A percentile compares a stretch with the other conserved stretches of the same genome.
phyloP scores from a whole-genome alignment of 1,140 invertebrate species.

The Macrocentrus cingulum region DNA sequence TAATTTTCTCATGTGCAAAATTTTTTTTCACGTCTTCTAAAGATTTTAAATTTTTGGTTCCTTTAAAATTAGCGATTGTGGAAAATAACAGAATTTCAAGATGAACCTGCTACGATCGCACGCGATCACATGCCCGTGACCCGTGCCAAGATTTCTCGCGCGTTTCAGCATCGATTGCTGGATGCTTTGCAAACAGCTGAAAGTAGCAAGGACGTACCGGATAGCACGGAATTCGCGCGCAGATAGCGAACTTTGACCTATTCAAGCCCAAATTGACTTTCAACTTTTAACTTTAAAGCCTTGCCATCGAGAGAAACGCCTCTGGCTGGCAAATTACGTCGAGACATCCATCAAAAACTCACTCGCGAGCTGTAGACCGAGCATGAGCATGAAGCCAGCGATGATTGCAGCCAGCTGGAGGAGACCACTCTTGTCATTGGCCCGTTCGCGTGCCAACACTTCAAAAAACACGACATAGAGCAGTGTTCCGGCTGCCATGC shows the following conservation, averaged over 20 bases:
- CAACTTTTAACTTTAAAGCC: not conserved
- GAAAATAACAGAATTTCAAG: not conserved
- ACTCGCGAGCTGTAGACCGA: slow-evolving; percentile 74
- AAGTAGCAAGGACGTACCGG: slow-evolving; percentile 25
- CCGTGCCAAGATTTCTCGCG: not conserved
- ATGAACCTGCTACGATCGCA: slow-evolving; percentile 10
- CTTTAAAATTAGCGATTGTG: not conserved
- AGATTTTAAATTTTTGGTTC: not conserved
- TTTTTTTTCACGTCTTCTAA: not conserved
- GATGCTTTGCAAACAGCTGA: no score
- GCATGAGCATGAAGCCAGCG: slow-evolving; percentile 76
- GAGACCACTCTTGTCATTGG: slow-evolving; percentile 68
- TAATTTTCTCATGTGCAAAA: not conserved
- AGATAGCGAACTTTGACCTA: slow-evolving; percentile 8
- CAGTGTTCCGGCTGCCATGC: slow-evolving; percentile 83
- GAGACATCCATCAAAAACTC: slow-evolving; percentile 57
- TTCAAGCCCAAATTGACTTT: slow-evolving; percentile 5
- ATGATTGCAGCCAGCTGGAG: slow-evolving; percentile 71
- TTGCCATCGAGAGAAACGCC: no score
- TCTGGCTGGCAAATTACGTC: no score
- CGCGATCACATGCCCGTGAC: slow-evolving; percentile 25
- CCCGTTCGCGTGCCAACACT: slow-evolving; percentile 77
- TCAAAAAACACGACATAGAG: slow-evolving; percentile 92
- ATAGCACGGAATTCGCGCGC: slow-evolving; percentile 19
- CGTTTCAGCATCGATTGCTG: no score